A percentile compares a stretch with the other conserved stretches of the same genome.
Evolutionary conservation across 2,888 invertebrate species (phyloP).

Genomic region (Drosophila stalkeri): DNA sequence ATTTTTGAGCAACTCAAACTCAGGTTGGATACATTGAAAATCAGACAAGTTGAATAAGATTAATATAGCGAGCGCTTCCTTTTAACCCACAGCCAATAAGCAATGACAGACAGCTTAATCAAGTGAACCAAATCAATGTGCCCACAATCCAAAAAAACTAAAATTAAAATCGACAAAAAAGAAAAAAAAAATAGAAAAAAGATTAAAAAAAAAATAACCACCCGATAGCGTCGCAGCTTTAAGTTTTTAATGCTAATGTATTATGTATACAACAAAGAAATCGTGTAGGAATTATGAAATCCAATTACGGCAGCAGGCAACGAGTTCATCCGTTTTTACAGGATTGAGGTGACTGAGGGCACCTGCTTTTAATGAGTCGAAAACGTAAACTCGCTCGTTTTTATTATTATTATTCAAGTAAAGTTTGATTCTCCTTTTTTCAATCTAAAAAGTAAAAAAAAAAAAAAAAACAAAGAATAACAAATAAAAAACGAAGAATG

Average conservation of each 20-base stretch:
- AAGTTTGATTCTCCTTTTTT: slow-evolving; percentile 18
- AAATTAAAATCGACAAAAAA: slow-evolving; percentile 18
- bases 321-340: slow-evolving; percentile 47
- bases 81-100: slow-evolving; percentile 77
- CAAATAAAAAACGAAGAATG: not conserved
- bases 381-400: slow-evolving; percentile 26
- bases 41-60: slow-evolving; percentile 74
- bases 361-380: slow-evolving; percentile 52
- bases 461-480: not conserved
- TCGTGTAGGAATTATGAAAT: slow-evolving; percentile 34
- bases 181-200: slow-evolving; percentile 9
- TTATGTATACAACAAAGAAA: slow-evolving; percentile 37
- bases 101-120: slow-evolving; percentile 34
- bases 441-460: slow-evolving; percentile 16
- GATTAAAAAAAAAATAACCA: slow-evolving; percentile 44
- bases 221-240: slow-evolving; percentile 67
- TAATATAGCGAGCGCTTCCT: slow-evolving; percentile 77
- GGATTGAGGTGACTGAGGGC: slow-evolving; percentile 40
- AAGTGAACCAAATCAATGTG: slow-evolving; percentile 50
- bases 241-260: slow-evolving; percentile 60
- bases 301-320: slow-evolving; percentile 23
- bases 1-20: slow-evolving; percentile 81
- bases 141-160: slow-evolving; percentile 35
- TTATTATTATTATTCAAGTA: slow-evolving; percentile 32
- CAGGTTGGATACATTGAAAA: slow-evolving; percentile 81